Base-by-base conservation (phyloP, 1,140 invertebrate species). In the Agraylea sexmaculata region DNA sequence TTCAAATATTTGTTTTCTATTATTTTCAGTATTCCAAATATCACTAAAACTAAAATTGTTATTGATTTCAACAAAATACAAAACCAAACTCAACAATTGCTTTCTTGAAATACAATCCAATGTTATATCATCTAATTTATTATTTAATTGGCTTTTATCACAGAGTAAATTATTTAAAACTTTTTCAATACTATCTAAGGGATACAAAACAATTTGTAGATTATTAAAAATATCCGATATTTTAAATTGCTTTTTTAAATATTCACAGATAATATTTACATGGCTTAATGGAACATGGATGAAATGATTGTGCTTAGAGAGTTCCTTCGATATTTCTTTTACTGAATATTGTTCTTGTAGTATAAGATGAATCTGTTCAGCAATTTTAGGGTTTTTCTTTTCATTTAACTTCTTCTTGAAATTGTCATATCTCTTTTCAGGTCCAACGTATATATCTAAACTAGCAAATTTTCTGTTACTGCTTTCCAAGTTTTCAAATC, bases 1-100 rank as follows among this genome's bases (percentile, higher is more conserved):
- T 31, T 8, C 23, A 27, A n/a, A 7, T 27, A n/a, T n/a, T 27
- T 8, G 7, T 27, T 27, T 27, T n/a, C 23, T n/a, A n/a, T n/a
- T n/a, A 27, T 8, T 8, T 8, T n/a, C 60, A 43, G 45, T 55
- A n/a, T n/a, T n/a, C 68, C 69, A 71, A 6, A 71, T 58, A 15
- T 68, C 69, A 58, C 69, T 66, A 22, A 67, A 68, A 47, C 54
- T 60, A 53, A 70, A 71, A 51, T 71, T 64, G 54, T 69, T 62
- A 40, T 63, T 59, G 46, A 59, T 69, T 52, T 71, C 69, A 20
- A 71, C 53, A 28, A 62, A 51, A 57, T 71, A 71, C 29, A 70
- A 45, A 29, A 57, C 46, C 23, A 70, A 54, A 55, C 68, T 69
- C 31, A 71, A 52, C 44, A 59, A 60, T 48, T 67, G 58, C 13